A percentile compares a stretch with the other conserved stretches of the same genome.
These are phyloP conservation scores for Tetramorium parvispinum DNA, from an alignment of 1,140 invertebrate genomes.

Conservation along the genomic window DNA sequence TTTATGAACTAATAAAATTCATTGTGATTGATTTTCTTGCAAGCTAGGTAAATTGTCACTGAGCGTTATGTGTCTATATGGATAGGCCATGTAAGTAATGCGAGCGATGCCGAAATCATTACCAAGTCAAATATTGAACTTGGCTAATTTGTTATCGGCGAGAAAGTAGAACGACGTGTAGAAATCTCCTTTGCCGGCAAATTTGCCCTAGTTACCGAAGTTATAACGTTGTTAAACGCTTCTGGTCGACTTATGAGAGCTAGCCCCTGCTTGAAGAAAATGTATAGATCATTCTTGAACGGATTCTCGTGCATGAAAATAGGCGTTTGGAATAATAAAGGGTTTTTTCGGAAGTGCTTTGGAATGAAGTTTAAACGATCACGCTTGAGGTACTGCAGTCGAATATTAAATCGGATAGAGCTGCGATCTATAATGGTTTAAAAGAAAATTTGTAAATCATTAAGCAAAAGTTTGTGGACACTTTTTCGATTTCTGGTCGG, in stretches of 20 bases:
- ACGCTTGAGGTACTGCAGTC: constrained; percentile 18
- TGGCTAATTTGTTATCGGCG: constrained; percentile 72
- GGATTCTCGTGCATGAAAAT: constrained; percentile 64
- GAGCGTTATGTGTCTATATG: constrained; percentile 15
- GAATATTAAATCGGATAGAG: constrained; percentile 53
- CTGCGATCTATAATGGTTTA: constrained; percentile 28
- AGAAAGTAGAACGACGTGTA: constrained; percentile 66
- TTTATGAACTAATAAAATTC: not conserved
- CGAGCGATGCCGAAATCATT: constrained; percentile 65
- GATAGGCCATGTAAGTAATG: constrained; percentile 49
- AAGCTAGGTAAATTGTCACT: constrained; percentile 42
- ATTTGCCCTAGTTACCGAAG: constrained; percentile 74
- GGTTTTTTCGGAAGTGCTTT: constrained; percentile 28
- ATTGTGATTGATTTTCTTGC: constrained; percentile 39
- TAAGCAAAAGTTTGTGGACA: not conserved
- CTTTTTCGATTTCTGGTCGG: not conserved
- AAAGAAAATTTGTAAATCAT: constrained; percentile 44
- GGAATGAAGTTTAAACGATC: constrained; percentile 47
- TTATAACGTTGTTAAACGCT: constrained; percentile 74
- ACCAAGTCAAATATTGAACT: constrained; percentile 72
- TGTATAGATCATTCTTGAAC: constrained; percentile 64
- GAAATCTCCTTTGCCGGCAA: constrained; percentile 70
- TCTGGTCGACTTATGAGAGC: constrained; percentile 65
- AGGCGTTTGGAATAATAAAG: constrained; percentile 68
- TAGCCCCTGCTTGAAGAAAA: constrained; percentile 48